Evolutionary conservation across 2,113 vertebrate genomes (phyloP).

Genomic region (Leptobrachium leishanense): DNA sequence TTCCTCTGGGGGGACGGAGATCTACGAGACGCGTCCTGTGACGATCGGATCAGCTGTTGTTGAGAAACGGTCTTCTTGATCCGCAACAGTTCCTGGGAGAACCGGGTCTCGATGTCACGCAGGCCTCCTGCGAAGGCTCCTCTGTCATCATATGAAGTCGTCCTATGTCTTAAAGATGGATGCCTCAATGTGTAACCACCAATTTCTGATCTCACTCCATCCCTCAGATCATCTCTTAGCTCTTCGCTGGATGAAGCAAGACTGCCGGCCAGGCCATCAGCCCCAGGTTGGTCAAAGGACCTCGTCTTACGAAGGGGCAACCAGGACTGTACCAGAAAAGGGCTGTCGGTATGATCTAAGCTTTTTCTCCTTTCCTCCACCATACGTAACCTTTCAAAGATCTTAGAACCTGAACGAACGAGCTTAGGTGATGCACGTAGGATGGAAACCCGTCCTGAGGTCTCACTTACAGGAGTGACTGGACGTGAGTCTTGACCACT

Average conservation of each 20-base stretch:
- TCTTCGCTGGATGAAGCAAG: constrained; percentile 83
- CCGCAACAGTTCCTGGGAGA: constrained; percentile 88
- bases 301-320: constrained; percentile 84
- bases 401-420: constrained; percentile 84
- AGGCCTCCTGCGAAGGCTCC: constrained; percentile 79
- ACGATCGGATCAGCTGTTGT: constrained; percentile 72
- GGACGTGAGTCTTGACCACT: constrained; percentile 82
- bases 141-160: constrained; percentile 89
- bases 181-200: constrained; percentile 76
- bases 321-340: constrained; percentile 74
- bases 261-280: constrained; percentile 67
- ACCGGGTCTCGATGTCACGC: constrained; percentile 89
- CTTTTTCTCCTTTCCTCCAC: constrained; percentile 88
- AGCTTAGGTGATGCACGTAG: constrained; percentile 87
- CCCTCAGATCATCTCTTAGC: constrained; percentile 80
- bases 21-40: constrained; percentile 50
- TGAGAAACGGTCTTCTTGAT: constrained; percentile 85
- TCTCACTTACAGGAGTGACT: constrained; percentile 83
- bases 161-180: constrained; percentile 85
- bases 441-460: constrained; percentile 79
- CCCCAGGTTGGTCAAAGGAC: constrained; percentile 85
- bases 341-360: constrained; percentile 85
- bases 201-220: constrained; percentile 68
- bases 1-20: constrained; percentile 63
- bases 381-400: constrained; percentile 88